Evolutionary conservation across 1,140 invertebrate genomes (phyloP).

Genomic region (Galleria mellonella): DNA sequence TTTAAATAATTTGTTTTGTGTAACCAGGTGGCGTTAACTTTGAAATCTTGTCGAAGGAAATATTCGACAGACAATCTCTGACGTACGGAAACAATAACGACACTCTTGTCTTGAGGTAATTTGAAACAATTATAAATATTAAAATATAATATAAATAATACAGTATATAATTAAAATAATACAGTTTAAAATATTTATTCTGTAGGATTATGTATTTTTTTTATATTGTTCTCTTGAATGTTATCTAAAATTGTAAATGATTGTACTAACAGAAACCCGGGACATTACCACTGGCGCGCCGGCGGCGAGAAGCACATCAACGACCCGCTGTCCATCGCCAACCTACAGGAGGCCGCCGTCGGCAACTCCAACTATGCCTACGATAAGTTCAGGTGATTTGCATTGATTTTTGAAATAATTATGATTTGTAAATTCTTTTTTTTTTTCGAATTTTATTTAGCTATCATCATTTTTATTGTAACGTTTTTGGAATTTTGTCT

Average conservation of each 20-base stretch:
- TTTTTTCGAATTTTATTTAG: too few species aligned
- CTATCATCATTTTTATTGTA: slow-evolving; percentile 1
- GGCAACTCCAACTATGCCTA: slow-evolving; percentile 90
- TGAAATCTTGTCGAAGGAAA: slow-evolving; percentile 91
- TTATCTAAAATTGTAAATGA: too few species aligned
- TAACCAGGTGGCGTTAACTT: slow-evolving; percentile 89
- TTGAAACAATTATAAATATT: neutral
- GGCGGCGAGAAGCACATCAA: slow-evolving; percentile 99
- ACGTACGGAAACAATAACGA: slow-evolving; percentile 86
- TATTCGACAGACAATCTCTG: slow-evolving; percentile 87
- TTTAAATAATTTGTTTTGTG: slow-evolving; percentile 8
- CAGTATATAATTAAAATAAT: neutral
- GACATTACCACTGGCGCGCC: slow-evolving; percentile 95
- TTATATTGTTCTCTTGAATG: slow-evolving; percentile 3
- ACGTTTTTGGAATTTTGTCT: neutral
- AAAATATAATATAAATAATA: neutral
- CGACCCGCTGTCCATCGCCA: slow-evolving; percentile 94
- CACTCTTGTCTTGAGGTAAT: slow-evolving; percentile 81
- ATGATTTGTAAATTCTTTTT: too few species aligned
- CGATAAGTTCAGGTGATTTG: slow-evolving; percentile 79
- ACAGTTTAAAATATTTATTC: neutral
- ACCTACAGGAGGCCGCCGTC: slow-evolving; percentile 91
- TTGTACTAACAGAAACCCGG: slow-evolving; percentile 96
- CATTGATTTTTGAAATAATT: too few species aligned
- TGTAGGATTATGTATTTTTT: neutral